A percentile compares a stretch with the other conserved stretches of the same genome.
Conservation (phyloP, 2,888 invertebrate genomes). For the Tineola bisselliella region DNA sequence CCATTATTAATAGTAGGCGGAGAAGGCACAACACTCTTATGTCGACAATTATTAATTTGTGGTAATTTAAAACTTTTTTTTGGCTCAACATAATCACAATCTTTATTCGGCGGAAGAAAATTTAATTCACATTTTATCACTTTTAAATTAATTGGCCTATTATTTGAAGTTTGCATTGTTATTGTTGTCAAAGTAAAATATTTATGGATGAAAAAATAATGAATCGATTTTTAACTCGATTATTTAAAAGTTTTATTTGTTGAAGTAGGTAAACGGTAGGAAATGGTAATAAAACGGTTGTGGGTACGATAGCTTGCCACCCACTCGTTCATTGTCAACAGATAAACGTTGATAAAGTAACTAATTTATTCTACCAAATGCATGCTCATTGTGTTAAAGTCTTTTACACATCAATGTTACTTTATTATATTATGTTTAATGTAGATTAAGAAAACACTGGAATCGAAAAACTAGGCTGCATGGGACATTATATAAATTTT, state of each 20-base stretch:
- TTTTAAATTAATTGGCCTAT: constrained; percentile 52
- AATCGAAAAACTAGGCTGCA: too few species aligned
- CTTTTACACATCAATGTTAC: constrained; percentile 26
- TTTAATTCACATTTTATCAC: constrained; percentile 53
- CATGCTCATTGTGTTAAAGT: constrained; percentile 45
- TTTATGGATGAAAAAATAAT: too few species aligned
- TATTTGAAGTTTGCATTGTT: constrained; percentile 19
- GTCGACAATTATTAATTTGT: constrained; percentile 25
- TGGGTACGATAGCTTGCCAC: constrained; percentile 37
- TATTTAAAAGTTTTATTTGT: not conserved
- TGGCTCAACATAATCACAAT: constrained; percentile 15
- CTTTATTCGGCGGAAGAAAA: constrained; percentile 31
- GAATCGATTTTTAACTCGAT: not conserved
- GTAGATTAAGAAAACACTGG: too few species aligned
- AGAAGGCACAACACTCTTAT: constrained; percentile 35
- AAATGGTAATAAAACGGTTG: not conserved
- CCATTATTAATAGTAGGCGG: constrained; percentile 30
- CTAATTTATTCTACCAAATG: constrained; percentile 58
- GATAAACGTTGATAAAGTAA: constrained; percentile 49
- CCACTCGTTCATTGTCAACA: constrained; percentile 45
- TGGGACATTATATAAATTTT: too few species aligned
- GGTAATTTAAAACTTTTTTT: constrained; percentile 39
- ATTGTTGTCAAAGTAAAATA: too few species aligned
- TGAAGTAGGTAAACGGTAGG: not conserved
- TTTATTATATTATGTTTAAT: too few species aligned